These are phyloP conservation scores for Grammomys surdaster DNA, from an alignment of 2,113 vertebrate genomes.

Conservation along the genomic window DNA sequence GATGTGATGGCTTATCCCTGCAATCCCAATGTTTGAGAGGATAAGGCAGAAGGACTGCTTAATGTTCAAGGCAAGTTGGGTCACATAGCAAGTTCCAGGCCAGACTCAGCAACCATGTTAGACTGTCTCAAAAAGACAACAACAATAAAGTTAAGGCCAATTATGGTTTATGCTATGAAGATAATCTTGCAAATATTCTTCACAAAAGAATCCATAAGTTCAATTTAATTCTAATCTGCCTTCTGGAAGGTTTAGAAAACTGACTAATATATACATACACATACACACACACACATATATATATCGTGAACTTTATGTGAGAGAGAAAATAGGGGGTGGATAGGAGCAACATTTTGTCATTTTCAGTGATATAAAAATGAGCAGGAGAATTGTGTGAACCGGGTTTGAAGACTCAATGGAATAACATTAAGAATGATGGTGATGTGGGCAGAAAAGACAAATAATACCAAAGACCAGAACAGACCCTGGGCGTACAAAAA, in stretches of 20 bases:
- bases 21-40: neutral
- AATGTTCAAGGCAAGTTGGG: neutral
- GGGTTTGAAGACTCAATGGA: neutral
- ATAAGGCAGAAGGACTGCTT: neutral
- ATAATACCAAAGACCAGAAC: neutral
- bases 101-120: neutral
- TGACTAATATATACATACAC: neutral
- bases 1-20: neutral
- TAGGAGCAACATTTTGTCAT: neutral
- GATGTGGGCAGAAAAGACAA: neutral
- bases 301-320: neutral
- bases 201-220: constrained; percentile 10
- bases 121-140: neutral
- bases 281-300: neutral
- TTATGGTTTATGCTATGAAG: constrained; percentile 33
- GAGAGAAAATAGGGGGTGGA: neutral
- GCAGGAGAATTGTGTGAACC: neutral
- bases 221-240: constrained; percentile 41
- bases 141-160: neutral
- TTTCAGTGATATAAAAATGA: constrained; percentile 43
- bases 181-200: constrained; percentile 46
- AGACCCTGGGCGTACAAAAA: neutral
- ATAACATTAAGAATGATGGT: constrained; percentile 14
- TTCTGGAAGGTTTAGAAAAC: constrained; percentile 12
- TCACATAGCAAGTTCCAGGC: neutral